These are phyloP conservation scores for Loriculus beryllinus DNA, from an alignment of 2,797 vertebrate genomes.

Conservation along the genomic window DNA sequence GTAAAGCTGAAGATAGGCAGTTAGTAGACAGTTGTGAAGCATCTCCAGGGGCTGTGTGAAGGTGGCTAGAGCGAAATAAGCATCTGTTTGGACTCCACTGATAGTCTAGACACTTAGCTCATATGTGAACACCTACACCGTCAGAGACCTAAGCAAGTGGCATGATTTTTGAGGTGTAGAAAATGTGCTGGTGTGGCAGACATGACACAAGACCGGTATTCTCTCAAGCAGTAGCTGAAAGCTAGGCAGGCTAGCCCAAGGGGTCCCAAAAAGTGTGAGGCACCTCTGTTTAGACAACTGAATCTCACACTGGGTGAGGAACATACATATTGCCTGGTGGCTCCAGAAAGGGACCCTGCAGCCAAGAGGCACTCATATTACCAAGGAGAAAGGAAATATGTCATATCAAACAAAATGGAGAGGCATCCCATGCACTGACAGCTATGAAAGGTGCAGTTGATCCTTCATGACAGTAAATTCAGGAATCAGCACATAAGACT, in stretches of 20 bases:
- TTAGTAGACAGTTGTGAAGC: not conserved
- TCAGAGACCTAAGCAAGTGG: not conserved
- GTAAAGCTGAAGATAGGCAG: not conserved
- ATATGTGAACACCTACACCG: not conserved
- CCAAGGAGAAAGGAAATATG: not conserved
- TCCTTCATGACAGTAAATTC: not conserved
- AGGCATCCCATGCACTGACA: not conserved
- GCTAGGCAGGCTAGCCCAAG: not conserved
- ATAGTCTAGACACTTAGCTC: not conserved
- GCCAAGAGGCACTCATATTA: not conserved
- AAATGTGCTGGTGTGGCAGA: not conserved
- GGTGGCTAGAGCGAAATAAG: not conserved
- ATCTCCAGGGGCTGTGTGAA: accelerated
- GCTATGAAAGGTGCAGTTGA: not conserved
- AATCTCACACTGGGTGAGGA: not conserved
- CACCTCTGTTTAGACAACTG: not conserved
- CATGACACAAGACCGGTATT: not conserved
- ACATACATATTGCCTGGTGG: not conserved
- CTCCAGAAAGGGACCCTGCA: not conserved
- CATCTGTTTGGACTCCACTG: not conserved
- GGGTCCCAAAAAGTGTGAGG: not conserved
- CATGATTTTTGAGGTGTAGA: not conserved
- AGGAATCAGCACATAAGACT: not conserved
- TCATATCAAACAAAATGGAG: not conserved
- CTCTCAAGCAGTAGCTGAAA: not conserved